Evolutionary conservation across 1,140 invertebrate genomes (phyloP), one percentile per base, ranked within the genome.

Genomic region (Asbolus verrucosus): DNA sequence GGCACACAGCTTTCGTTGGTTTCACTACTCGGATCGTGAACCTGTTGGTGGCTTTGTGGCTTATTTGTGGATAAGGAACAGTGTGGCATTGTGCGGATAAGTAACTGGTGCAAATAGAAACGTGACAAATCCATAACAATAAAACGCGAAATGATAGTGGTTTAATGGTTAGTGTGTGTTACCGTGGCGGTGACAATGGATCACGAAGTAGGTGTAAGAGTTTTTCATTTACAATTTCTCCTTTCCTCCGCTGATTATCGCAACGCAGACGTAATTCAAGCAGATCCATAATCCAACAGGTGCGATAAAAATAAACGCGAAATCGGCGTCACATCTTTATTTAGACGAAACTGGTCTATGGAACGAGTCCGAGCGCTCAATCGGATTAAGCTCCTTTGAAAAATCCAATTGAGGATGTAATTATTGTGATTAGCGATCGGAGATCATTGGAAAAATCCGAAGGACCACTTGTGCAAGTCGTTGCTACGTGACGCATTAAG

Each of bases 1-100:
- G 59, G 67, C 67, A 69, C 65, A 46, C 62, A 63, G 33, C 59
- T 61, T 63, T 62, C 67, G 67, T 61, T 69, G 59, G 39, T 54
- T 54, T 54, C n/a, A 24, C 46, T 36, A 36, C 5, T 54, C 46
- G 46, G 24, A 54, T 13, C 21, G 46, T 27, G 46, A 54, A 54
- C 46, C 46, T 54, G 46, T 54, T 54, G 19, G 46, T 54, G 46
- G 46, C 46, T 27, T 54, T 27, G 46, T 54, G 46, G 46, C 27
- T 54, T 54, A 54, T 54, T 54, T 19, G 46, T 54, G 46, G 46
- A 54, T 54, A 21, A 54, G 11, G 46, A 54, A n/a, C 3, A 9
- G 46, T 54, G 46, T 54, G 13, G 24, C 41, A 19, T 54, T 54
- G 46, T 50, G 16, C 13, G 24, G 24, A 27, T 27, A 27, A 27